phyloP scores from a whole-genome alignment of 2,888 invertebrate genomes.

The Callosobruchus maculatus region DNA sequence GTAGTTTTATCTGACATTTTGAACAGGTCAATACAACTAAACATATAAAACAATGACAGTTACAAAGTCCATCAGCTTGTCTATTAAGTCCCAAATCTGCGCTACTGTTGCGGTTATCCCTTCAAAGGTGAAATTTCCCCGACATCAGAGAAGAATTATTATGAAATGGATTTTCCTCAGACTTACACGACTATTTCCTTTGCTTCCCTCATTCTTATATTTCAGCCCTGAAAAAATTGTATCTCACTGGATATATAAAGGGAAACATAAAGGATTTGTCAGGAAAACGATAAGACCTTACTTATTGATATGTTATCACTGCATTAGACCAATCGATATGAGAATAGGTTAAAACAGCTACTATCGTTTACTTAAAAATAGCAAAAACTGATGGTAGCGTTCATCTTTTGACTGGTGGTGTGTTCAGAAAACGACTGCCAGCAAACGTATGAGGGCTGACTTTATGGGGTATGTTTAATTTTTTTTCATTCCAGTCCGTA shows the following conservation, averaged over 20 bases:
- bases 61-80: too few relatives aligned
- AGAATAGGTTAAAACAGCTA: not conserved
- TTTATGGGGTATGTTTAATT: too few relatives aligned
- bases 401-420: too few relatives aligned
- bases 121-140: conserved; percentile 7
- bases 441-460: too few relatives aligned
- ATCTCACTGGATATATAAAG: not conserved
- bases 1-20: too few relatives aligned
- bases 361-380: not conserved
- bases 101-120: conserved; percentile 1
- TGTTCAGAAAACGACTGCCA: too few relatives aligned
- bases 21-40: too few relatives aligned
- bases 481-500: too few relatives aligned
- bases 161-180: conserved; percentile 23
- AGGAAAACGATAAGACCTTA: not conserved
- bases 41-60: too few relatives aligned
- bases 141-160: conserved; percentile 19
- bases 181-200: conserved; percentile 11
- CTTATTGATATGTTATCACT: conserved; percentile 7
- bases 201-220: conserved; percentile 9
- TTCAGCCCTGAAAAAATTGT: conserved; percentile 7
- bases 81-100: not conserved
- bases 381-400: too few relatives aligned
- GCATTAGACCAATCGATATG: not conserved
- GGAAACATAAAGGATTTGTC: conserved; percentile 6